Evolutionary conservation across 2,797 vertebrate species (phyloP).

Genomic region (Mycteria americana): DNA sequence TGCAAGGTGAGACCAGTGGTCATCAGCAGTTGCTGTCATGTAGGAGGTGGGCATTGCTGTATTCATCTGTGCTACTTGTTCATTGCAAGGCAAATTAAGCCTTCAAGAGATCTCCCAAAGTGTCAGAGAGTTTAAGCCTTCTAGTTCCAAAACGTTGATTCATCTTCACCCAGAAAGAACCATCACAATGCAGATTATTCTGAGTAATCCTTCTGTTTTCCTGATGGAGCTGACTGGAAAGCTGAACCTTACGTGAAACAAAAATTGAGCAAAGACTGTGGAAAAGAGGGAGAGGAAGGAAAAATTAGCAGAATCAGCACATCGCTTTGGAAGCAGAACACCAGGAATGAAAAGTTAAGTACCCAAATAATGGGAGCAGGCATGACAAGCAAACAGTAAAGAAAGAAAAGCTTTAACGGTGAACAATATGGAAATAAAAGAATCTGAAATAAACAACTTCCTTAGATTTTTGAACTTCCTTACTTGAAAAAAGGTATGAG

Average conservation of each 20-base stretch:
- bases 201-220: neutral
- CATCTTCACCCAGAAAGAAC: neutral
- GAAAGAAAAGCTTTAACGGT: neutral
- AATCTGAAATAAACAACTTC: neutral
- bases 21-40: neutral
- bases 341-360: neutral
- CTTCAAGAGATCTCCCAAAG: neutral
- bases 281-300: neutral
- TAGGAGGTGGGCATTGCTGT: neutral
- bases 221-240: neutral
- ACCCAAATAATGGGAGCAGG: neutral
- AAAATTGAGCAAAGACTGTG: neutral
- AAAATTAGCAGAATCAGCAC: neutral
- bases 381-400: neutral
- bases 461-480: neutral
- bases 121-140: neutral
- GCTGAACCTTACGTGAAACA: neutral
- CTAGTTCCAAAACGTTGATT: neutral
- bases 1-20: neutral
- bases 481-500: neutral
- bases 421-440: neutral
- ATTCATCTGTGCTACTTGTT: neutral
- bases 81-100: neutral
- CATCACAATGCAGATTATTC: neutral
- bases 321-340: neutral